Conservation (phyloP, 2,888 invertebrate species). For the Lordiphosa andalusiaca region DNA sequence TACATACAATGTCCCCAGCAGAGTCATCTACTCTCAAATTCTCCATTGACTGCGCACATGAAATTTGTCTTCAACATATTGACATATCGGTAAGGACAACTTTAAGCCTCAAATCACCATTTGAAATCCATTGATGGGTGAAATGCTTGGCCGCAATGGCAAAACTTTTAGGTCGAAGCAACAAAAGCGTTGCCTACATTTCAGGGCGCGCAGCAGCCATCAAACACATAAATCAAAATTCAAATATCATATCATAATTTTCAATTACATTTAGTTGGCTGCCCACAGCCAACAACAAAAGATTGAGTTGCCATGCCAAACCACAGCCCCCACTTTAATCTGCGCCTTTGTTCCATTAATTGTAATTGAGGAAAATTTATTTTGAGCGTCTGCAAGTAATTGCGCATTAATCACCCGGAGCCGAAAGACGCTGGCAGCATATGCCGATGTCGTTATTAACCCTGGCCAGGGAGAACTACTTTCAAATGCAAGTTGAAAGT, state of each 20-base stretch:
- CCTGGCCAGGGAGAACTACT: too few relatives aligned
- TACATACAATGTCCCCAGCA: too few relatives aligned
- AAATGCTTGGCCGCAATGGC: slow-evolving; percentile 5
- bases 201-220: too few relatives aligned
- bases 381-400: slow-evolving; percentile 60
- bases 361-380: slow-evolving; percentile 52
- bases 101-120: too few relatives aligned
- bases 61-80: too few relatives aligned
- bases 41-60: too few relatives aligned
- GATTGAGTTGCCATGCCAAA: slow-evolving; percentile 1
- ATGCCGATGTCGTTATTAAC: slow-evolving; percentile 10
- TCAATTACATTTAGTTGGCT: slow-evolving; percentile 39
- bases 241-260: slow-evolving; percentile 37
- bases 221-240: slow-evolving; percentile 3
- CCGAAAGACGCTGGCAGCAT: slow-evolving; percentile 24
- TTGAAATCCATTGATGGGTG: too few relatives aligned
- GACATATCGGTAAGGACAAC: too few relatives aligned
- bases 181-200: slow-evolving; percentile 40
- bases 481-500: too few relatives aligned
- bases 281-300: slow-evolving; percentile 3
- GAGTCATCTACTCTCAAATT: too few relatives aligned
- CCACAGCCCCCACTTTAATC: background rate
- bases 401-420: slow-evolving; percentile 59
- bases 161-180: background rate
- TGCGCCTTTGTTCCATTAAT: slow-evolving; percentile 18